Evolutionary conservation across 2,888 invertebrate genomes (phyloP), one percentile per base, ranked within the genome.

Genomic region (Agapostemon virescens): DNA sequence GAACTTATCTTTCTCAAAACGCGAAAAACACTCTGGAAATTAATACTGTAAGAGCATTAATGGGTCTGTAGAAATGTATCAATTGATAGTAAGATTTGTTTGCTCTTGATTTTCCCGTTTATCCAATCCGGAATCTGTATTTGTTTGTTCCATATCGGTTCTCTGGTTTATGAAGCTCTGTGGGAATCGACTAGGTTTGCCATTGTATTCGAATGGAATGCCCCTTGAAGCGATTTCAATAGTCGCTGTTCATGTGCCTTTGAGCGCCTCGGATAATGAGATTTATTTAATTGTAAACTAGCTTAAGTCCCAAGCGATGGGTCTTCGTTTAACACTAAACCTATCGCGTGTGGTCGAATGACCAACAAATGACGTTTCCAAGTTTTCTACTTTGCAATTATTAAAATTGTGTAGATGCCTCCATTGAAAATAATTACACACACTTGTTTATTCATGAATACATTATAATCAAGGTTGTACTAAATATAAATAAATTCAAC

Each of bases 141-240:
- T 61, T 70, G 58, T 70, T 70, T 58, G 70, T 69, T 69, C 52
- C 55, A 55, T 36, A 36, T 49, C 49, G 63, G 64, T 72, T 49
- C 45, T 33, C 72, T 26, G 66, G 49, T 40, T 66, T 66, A 55
- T 49, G 52, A 38, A 49, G 66, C 73, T n/a, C 55, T n/a, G 26
- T 26, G 55, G 69, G 38, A 42, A 55, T 26, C 30, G 70, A 9
- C 15, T 20, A 20, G 42, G n/a, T 70, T 52, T n/a, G 40, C n/a
- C 61, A 33, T 63, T 42, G 23, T 40, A 61, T 33, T 33, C 61
- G 23, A n/a, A 38, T 33, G 40, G 71, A 36, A 71, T 58, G 17
- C n/a, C 45, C 40, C 13, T 61, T 20, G 61, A 30, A 26, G 40
- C 33, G n/a, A 42, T 63, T 70, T 30, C 69, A 30, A 15, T 40